A percentile compares a stretch with the other conserved stretches of the same genome.
These are phyloP conservation scores for Drosophila parabipectinata DNA, from an alignment of 1,140 invertebrate species.

Conservation along the genomic window DNA sequence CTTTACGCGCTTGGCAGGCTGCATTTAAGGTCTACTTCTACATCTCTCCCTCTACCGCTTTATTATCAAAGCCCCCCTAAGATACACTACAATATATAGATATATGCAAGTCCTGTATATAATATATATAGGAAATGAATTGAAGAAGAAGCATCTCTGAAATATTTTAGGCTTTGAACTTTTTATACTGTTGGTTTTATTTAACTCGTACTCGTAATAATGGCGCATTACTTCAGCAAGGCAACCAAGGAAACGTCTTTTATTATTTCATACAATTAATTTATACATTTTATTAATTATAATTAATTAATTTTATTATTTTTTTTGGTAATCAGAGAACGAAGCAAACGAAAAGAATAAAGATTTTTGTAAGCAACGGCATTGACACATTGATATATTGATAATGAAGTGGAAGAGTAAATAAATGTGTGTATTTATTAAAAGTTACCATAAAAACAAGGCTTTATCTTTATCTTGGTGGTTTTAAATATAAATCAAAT, in stretches of 20 bases:
- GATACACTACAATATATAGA: not conserved
- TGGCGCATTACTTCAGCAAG: slow-evolving; percentile 61
- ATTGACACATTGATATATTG: slow-evolving; percentile 62
- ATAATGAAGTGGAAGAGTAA: slow-evolving; percentile 74
- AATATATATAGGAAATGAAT: slow-evolving; percentile 1
- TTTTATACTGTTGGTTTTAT: slow-evolving; percentile 75
- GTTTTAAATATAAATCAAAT: not conserved
- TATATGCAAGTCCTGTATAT: slow-evolving; percentile 5
- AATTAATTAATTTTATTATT: slow-evolving; percentile 42
- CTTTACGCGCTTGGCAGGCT: slow-evolving; percentile 42
- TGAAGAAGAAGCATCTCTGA: slow-evolving; percentile 10
- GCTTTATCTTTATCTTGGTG: not conserved
- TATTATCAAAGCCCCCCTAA: slow-evolving; percentile 30
- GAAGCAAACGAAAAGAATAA: slow-evolving; percentile 23
- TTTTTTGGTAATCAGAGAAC: slow-evolving; percentile 13
- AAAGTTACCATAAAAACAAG: slow-evolving; percentile 57
- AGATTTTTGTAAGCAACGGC: slow-evolving; percentile 70
- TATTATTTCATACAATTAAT: slow-evolving; percentile 51
- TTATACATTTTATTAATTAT: slow-evolving; percentile 55
- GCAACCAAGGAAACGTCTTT: slow-evolving; percentile 60
- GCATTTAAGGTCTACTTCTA: slow-evolving; percentile 35
- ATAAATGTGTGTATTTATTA: slow-evolving; percentile 82
- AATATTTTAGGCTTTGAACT: slow-evolving; percentile 50
- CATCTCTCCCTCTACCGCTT: slow-evolving; percentile 18
- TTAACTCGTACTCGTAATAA: slow-evolving; percentile 47